phyloP scores from a whole-genome alignment of 2,888 invertebrate species.

The Dromius quadrimaculatus region DNA sequence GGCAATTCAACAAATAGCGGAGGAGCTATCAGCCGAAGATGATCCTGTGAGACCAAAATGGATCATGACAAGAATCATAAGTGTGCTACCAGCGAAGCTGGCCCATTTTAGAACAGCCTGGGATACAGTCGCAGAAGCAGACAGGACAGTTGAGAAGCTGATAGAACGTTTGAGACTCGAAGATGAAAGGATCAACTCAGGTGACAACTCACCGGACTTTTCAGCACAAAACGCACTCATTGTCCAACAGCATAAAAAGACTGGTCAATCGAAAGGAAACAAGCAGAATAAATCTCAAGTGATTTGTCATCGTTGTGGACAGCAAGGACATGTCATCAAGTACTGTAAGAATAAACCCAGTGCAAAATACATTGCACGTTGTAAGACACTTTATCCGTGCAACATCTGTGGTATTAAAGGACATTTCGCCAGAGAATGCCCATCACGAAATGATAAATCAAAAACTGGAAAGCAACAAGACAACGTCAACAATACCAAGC shows the following conservation, averaged over 20 bases:
- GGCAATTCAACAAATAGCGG: neutral
- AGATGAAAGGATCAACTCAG: constrained; percentile 24
- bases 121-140: constrained; percentile 38
- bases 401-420: constrained; percentile 38
- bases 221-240: constrained; percentile 17
- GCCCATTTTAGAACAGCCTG: constrained; percentile 23
- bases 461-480: too few relatives aligned
- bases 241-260: constrained; percentile 1
- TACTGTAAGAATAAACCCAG: constrained; percentile 41
- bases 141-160: constrained; percentile 33
- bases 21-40: neutral
- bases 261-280: too few relatives aligned
- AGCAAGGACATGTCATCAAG: constrained; percentile 39
- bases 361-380: constrained; percentile 42
- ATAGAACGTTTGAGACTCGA: constrained; percentile 48
- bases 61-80: constrained; percentile 50
- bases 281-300: neutral
- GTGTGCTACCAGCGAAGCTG: constrained; percentile 46
- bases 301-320: constrained; percentile 8
- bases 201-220: too few relatives aligned
- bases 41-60: constrained; percentile 40
- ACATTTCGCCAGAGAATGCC: constrained; percentile 48
- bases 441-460: too few relatives aligned
- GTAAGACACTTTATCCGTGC: constrained; percentile 39
- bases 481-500: neutral